A percentile compares a stretch with the other conserved stretches of the same genome.
Conservation (phyloP, 2,888 invertebrate genomes). For the Boloria selene region DNA sequence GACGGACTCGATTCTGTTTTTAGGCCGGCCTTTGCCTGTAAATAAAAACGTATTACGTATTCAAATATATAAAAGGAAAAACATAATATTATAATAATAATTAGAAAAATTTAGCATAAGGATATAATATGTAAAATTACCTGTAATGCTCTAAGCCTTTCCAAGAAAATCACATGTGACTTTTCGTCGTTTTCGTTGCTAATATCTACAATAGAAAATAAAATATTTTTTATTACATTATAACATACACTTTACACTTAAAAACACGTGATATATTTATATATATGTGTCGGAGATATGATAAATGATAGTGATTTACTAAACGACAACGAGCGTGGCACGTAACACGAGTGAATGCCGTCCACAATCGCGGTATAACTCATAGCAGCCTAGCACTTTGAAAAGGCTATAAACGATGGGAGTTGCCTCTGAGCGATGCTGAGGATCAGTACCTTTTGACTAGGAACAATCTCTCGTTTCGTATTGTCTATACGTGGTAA, state of each 20-base stretch:
- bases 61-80: background rate
- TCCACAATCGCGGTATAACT: too few relatives aligned
- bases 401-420: too few relatives aligned
- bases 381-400: too few relatives aligned
- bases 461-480: too few relatives aligned
- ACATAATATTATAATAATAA: background rate
- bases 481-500: too few relatives aligned
- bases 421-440: too few relatives aligned
- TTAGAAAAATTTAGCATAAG: background rate
- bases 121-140: conserved; percentile 39
- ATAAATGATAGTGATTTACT: too few relatives aligned
- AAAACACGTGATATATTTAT: background rate
- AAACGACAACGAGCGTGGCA: too few relatives aligned
- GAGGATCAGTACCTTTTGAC: too few relatives aligned
- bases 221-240: background rate
- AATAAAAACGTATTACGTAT: conserved; percentile 17
- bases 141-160: conserved; percentile 73
- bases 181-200: conserved; percentile 76
- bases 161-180: conserved; percentile 71
- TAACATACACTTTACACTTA: conserved; percentile 2
- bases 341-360: too few relatives aligned
- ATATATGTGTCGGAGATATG: too few relatives aligned
- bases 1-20: conserved; percentile 65
- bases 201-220: conserved; percentile 60
- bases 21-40: conserved; percentile 73